Percentiles rank a stretch among this genome's conserved stretches.
Conservation (phyloP, 2,888 invertebrate genomes). For the Pycnomerus fuliginosus region DNA sequence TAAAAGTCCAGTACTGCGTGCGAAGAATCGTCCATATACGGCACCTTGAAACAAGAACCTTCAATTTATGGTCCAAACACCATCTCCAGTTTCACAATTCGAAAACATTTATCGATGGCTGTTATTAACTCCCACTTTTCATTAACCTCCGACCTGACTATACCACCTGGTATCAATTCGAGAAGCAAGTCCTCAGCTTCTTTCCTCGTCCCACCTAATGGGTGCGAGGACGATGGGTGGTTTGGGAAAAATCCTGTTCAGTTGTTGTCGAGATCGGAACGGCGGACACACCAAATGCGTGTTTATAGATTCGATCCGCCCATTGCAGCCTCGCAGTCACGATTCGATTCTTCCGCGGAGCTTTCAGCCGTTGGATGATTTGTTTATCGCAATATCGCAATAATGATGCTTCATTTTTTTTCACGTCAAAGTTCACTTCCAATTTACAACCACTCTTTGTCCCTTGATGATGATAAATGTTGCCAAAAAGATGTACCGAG, state of each 20-base stretch:
- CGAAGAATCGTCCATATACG: no score
- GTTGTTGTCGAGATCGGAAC: slow-evolving; percentile 16
- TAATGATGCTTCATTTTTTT: slow-evolving; percentile 25
- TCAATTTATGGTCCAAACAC: no score
- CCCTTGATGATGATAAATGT: no score
- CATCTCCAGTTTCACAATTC: no score
- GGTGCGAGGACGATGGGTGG: slow-evolving; percentile 9
- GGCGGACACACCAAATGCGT: slow-evolving; percentile 34
- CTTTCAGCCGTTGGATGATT: slow-evolving; percentile 19
- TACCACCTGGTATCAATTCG: slow-evolving; percentile 36
- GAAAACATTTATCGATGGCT: no score
- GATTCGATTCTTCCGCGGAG: slow-evolving; percentile 31
- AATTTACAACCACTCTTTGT: no score
- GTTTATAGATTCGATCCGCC: slow-evolving; percentile 34
- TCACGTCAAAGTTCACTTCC: no score
- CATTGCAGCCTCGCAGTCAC: slow-evolving; percentile 29
- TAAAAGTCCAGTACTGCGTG: no score
- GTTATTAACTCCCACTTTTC: slow-evolving; percentile 41
- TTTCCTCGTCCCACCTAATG: slow-evolving; percentile 3
- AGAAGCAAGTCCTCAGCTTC: slow-evolving; percentile 5
- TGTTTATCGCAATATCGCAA: slow-evolving; percentile 25
- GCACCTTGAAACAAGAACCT: no score
- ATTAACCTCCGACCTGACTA: slow-evolving; percentile 43
- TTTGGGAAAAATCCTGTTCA: slow-evolving; percentile 15
- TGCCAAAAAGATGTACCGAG: no score